Percentiles rank a stretch among this genome's conserved stretches.
These are phyloP conservation scores for Heliconius hermathena DNA, from an alignment of 1,140 invertebrate species.

Conservation along the genomic window DNA sequence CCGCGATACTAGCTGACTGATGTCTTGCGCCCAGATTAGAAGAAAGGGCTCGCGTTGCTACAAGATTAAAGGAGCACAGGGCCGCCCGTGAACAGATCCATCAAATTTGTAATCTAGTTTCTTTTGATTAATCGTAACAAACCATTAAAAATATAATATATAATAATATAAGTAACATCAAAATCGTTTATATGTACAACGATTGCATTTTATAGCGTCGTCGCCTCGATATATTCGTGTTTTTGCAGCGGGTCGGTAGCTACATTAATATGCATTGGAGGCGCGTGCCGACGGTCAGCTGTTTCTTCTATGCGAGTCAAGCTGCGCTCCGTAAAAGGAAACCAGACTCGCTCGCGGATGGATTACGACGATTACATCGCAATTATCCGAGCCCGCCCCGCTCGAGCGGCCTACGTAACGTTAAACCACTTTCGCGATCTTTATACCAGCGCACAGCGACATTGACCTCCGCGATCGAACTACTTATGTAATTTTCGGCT, in stretches of 20 bases:
- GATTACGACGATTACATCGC: constrained; percentile 76
- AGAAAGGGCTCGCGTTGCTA: constrained; percentile 1
- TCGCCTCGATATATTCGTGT: constrained; percentile 67
- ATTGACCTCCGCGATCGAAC: constrained; percentile 62
- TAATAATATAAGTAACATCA: constrained; percentile 1
- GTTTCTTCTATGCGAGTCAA: constrained; percentile 77
- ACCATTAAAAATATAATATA: neutral
- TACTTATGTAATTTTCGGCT: constrained; percentile 72
- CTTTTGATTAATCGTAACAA: neutral
- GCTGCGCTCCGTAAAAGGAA: constrained; percentile 76
- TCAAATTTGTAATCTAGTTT: constrained; percentile 10
- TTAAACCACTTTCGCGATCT: constrained; percentile 76
- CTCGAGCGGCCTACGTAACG: constrained; percentile 53
- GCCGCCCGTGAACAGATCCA: constrained; percentile 18
- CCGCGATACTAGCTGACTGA: neutral
- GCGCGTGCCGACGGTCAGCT: constrained; percentile 77
- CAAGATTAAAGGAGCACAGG: neutral
- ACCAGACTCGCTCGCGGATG: constrained; percentile 65
- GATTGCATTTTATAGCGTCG: constrained; percentile 42
- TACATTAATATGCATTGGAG: constrained; percentile 72
- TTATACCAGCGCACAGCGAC: constrained; percentile 63
- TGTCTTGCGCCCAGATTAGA: neutral
- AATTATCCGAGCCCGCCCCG: constrained; percentile 63
- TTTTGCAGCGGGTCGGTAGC: constrained; percentile 60
- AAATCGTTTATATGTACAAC: constrained; percentile 27